Conservation (phyloP, 2,888 invertebrate species). For the Tanytarsus gracilentus region DNA sequence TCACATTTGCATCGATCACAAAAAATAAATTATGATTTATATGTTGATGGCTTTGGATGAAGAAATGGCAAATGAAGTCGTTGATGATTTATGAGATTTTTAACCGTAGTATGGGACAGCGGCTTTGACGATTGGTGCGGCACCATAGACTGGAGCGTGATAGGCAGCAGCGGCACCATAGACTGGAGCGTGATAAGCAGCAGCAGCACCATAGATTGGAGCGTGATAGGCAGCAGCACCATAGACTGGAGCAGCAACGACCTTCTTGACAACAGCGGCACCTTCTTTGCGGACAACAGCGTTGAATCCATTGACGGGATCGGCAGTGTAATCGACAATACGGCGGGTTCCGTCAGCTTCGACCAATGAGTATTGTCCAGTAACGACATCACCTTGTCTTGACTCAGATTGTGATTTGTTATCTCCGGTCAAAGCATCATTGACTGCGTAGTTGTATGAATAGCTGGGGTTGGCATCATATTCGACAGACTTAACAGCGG, state of each 20-base stretch:
- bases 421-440: slow-evolving; percentile 46
- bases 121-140: slow-evolving; percentile 30
- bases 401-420: slow-evolving; percentile 48
- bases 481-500: slow-evolving; percentile 32
- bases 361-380: slow-evolving; percentile 47
- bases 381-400: slow-evolving; percentile 48
- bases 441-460: slow-evolving; percentile 44
- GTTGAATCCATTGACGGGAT: slow-evolving; percentile 51
- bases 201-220: slow-evolving; percentile 32
- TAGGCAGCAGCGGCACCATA: slow-evolving; percentile 30
- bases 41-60: slow-evolving; percentile 17
- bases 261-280: slow-evolving; percentile 32
- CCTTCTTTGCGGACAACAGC: slow-evolving; percentile 49
- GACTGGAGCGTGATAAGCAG: slow-evolving; percentile 30
- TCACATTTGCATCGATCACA: slow-evolving; percentile 12
- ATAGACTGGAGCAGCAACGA: slow-evolving; percentile 32
- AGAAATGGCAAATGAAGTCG: no score
- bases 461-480: slow-evolving; percentile 50
- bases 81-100: no score
- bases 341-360: slow-evolving; percentile 50
- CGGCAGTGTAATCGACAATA: slow-evolving; percentile 50
- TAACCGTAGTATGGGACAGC: slow-evolving; percentile 24
- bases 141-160: slow-evolving; percentile 31
- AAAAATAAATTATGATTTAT: neutral
- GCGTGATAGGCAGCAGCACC: slow-evolving; percentile 33